Base-by-base conservation (phyloP, 64 coral and sea anemone genomes). In the Pocillopora damicornis region DNA sequence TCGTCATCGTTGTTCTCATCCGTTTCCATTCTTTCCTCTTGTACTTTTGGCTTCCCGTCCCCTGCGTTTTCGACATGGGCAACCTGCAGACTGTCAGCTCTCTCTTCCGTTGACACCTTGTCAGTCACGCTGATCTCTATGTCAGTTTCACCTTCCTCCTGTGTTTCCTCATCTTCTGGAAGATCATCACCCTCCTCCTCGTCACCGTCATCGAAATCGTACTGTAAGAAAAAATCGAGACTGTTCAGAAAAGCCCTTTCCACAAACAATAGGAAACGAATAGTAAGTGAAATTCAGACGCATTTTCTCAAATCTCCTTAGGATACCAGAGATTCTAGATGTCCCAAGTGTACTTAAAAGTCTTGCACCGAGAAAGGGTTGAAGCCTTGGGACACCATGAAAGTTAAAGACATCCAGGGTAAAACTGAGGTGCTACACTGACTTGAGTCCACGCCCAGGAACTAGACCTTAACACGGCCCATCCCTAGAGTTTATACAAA, bases 141-240 rank as follows among this genome's bases (percentile, higher is more conserved):
- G 30, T 89, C 78, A 60, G 66, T 73, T 89, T 90, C 89, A 14
- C 35, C 89, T 76, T 90, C 89, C n/a, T 90, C 89, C 5, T 25
- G 69, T 38, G 15, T 16, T 15, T 90, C 89, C 58, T 88, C 91
- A 30, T 92, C 78, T 5, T 77, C 91, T 37, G 57, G 71, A 13
- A 61, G 16, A 5, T 93, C 91, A 15, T 93, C 91, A 18, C 74
- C 77, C 0, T 60, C 58, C 76, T 93, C 87, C 76, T 93, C 91
- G 42, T 93, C 88, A 13, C 15, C 63, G 37, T 80, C 78, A 42
- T 87, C 86, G 58, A 60, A 92, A 15, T 80, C 76, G 42, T 57
- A 62, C 66, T 87, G 77, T 1, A 75, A 92, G 36, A 23, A 18
- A 35, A n/a, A 66, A 22, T 38, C 59, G 25, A 51, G 9, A 63